Conservation (phyloP, 2,888 invertebrate species). For the Sesia apiformis region DNA sequence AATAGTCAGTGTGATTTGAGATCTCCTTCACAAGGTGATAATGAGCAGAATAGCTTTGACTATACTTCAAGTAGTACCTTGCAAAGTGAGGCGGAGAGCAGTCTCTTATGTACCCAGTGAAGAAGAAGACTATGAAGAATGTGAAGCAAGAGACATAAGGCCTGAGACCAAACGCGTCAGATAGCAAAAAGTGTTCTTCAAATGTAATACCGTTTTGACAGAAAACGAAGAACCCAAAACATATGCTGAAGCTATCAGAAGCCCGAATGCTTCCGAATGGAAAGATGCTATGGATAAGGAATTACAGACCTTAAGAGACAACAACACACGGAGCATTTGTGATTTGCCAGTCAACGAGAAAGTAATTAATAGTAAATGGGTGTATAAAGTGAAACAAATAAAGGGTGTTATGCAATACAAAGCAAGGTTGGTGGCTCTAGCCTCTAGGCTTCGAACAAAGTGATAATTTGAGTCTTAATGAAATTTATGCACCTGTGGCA, state of each 20-base stretch:
- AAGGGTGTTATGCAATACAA: constrained; percentile 10
- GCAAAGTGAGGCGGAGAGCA: too few species aligned
- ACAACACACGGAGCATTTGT: constrained; percentile 12
- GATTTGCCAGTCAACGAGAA: constrained; percentile 7
- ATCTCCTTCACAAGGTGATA: too few species aligned
- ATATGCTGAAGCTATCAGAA: constrained; percentile 11
- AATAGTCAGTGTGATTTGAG: too few species aligned
- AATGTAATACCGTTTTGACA: too few species aligned
- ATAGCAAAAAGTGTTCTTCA: background rate
- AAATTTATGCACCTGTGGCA: constrained; percentile 12
- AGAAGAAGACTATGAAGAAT: background rate
- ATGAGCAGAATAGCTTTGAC: too few species aligned
- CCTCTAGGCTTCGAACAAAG: constrained; percentile 16
- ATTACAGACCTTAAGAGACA: constrained; percentile 10
- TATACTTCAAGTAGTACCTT: too few species aligned
- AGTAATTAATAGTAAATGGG: constrained; percentile 17
- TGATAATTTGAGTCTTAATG: constrained; percentile 5
- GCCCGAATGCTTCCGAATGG: constrained; percentile 10
- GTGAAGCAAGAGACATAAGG: too few species aligned
- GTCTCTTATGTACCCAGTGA: too few species aligned
- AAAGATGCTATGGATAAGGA: constrained; percentile 11
- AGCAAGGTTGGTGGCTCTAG: constrained; percentile 17
- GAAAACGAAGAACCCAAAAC: constrained; percentile 6
- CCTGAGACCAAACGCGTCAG: too few species aligned
- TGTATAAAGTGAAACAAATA: constrained; percentile 14